Conservation (phyloP, 2,113 vertebrate species). For the Lipophrys pholis region DNA sequence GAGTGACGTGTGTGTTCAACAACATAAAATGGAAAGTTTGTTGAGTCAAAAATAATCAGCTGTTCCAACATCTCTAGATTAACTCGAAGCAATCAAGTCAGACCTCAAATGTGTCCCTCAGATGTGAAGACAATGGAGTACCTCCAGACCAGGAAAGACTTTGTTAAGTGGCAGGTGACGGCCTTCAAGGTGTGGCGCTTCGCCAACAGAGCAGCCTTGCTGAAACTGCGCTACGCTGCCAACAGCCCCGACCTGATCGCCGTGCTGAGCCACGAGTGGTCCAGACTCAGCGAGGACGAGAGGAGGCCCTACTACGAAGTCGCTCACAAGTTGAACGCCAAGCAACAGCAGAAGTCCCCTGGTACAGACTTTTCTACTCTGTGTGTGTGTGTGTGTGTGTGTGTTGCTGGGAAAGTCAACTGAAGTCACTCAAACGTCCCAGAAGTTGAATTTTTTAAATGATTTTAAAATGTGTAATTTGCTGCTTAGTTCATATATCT, state of each 20-base stretch:
- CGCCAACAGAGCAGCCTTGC: slow-evolving; percentile 84
- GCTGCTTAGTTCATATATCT: too few species aligned
- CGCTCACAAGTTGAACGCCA: slow-evolving; percentile 85
- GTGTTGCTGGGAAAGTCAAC: background rate
- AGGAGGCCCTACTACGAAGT: slow-evolving; percentile 88
- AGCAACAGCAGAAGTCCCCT: slow-evolving; percentile 86
- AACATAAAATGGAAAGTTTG: too few species aligned
- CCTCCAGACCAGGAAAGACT: slow-evolving; percentile 81
- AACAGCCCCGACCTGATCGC: slow-evolving; percentile 82
- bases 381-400: too few species aligned
- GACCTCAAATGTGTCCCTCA: slow-evolving; percentile 51
- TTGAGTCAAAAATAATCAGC: background rate
- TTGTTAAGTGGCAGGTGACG: slow-evolving; percentile 89
- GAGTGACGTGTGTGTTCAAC: too few species aligned
- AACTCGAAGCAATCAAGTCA: background rate
- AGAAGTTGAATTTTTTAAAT: background rate
- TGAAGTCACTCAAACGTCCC: background rate
- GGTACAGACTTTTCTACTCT: slow-evolving; percentile 73
- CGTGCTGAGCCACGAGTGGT: slow-evolving; percentile 88
- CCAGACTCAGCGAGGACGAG: slow-evolving; percentile 87
- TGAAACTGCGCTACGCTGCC: slow-evolving; percentile 80
- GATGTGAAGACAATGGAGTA: slow-evolving; percentile 82
- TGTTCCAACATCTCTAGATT: background rate
- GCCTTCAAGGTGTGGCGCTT: slow-evolving; percentile 90
- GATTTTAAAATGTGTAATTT: too few species aligned